phyloP scores from a whole-genome alignment of 2,113 vertebrate genomes.

The Pollachius pollachius region DNA sequence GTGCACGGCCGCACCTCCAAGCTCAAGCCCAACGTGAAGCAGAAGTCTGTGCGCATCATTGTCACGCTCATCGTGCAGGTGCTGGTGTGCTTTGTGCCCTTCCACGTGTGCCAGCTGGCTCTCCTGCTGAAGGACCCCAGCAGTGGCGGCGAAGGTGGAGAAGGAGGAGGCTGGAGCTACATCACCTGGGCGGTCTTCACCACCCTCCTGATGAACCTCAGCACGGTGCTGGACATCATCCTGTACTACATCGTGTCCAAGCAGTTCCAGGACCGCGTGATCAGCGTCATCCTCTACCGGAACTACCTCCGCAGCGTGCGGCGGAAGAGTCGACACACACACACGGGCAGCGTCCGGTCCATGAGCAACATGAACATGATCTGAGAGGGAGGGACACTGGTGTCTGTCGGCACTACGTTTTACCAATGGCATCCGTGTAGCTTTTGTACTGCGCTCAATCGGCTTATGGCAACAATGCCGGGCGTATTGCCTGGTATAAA shows the following conservation, averaged over 20 bases:
- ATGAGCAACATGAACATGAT: constrained; percentile 89
- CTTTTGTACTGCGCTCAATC: constrained; percentile 14
- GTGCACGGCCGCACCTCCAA: constrained; percentile 85
- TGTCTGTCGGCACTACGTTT: not conserved
- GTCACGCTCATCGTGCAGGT: constrained; percentile 88
- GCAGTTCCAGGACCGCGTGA: constrained; percentile 95
- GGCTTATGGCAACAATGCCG: constrained; percentile 17
- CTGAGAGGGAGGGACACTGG: constrained; percentile 49
- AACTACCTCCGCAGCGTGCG: constrained; percentile 92
- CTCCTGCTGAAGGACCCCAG: constrained; percentile 69
- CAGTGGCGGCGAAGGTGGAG: not conserved
- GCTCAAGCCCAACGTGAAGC: constrained; percentile 92
- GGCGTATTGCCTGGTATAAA: constrained; percentile 28
- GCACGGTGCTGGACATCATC: constrained; percentile 91
- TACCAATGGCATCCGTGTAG: not conserved
- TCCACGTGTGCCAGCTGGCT: constrained; percentile 85
- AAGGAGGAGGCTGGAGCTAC: constrained; percentile 42
- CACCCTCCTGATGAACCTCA: constrained; percentile 94
- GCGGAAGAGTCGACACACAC: constrained; percentile 85
- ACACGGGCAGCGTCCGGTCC: constrained; percentile 84
- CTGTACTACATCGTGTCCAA: constrained; percentile 97
- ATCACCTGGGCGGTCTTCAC: constrained; percentile 86
- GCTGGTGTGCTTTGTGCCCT: constrained; percentile 90
- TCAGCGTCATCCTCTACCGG: constrained; percentile 93
- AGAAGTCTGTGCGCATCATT: constrained; percentile 93